Percentiles rank a stretch among this genome's conserved stretches.
Conservation (phyloP, 2,113 vertebrate genomes). For the Planiliza haematocheilus region DNA sequence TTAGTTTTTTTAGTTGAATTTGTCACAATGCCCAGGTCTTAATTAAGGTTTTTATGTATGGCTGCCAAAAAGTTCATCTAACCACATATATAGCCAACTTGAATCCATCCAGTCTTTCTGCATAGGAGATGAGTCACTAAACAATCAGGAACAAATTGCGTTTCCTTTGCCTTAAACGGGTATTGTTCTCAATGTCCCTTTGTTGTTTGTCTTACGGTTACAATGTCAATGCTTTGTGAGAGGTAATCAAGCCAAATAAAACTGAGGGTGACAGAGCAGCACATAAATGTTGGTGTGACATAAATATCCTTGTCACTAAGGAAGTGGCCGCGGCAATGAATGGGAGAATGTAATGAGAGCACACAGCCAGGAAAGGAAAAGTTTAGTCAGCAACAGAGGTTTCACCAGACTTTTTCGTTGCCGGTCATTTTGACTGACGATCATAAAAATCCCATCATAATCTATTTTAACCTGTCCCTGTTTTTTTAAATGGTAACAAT, state of each 20-base stretch:
- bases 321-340: constrained; percentile 19
- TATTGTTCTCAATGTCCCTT: constrained; percentile 55
- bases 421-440: no score
- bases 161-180: constrained; percentile 42
- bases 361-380: constrained; percentile 39
- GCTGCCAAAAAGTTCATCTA: background rate
- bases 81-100: constrained; percentile 16
- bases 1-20: no score
- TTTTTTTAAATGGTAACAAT: no score
- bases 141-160: constrained; percentile 36
- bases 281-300: constrained; percentile 4
- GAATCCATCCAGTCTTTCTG: constrained; percentile 21
- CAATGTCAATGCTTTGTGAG: constrained; percentile 22
- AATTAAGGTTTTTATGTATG: no score
- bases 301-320: constrained; percentile 26
- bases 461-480: no score
- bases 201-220: constrained; percentile 28
- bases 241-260: constrained; percentile 10
- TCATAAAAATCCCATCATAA: no score
- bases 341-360: background rate
- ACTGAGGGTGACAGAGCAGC: background rate
- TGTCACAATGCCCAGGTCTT: no score
- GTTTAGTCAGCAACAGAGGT: constrained; percentile 10
- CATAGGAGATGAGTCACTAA: constrained; percentile 70
- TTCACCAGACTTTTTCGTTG: background rate